Conservation (phyloP, 2,888 invertebrate species). For the Xestia ashworthii region DNA sequence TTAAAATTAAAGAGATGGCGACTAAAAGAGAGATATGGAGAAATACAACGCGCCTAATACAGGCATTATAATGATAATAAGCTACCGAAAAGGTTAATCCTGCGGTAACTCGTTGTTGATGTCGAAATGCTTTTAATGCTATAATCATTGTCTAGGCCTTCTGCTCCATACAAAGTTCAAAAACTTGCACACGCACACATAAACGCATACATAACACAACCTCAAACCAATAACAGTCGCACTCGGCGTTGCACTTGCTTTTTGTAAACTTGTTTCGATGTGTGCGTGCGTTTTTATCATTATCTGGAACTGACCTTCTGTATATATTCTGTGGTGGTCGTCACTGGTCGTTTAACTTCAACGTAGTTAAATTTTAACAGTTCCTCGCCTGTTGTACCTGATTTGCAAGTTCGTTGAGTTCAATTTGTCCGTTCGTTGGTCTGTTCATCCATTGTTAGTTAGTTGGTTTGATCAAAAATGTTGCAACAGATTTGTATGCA, state of each 20-base stretch:
- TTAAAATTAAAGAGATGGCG: not conserved
- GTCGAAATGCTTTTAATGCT: not conserved
- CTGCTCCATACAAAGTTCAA: too few species aligned
- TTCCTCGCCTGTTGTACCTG: constrained; percentile 36
- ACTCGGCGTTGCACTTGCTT: too few species aligned
- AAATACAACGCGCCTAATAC: not conserved
- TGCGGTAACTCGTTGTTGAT: not conserved
- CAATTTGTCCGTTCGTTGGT: constrained; percentile 43
- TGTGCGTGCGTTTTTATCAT: not conserved
- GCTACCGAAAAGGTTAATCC: not conserved
- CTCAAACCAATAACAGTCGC: not conserved
- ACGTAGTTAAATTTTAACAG: constrained; percentile 53
- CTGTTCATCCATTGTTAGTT: constrained; percentile 16
- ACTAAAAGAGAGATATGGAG: not conserved
- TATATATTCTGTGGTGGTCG: not conserved
- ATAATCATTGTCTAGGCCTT: not conserved
- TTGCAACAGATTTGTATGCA: not conserved
- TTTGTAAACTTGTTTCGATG: not conserved
- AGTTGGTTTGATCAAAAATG: constrained; percentile 8
- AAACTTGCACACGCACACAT: not conserved
- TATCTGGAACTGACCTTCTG: not conserved
- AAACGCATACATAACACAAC: not conserved
- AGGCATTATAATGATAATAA: not conserved
- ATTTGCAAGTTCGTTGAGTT: constrained; percentile 47
- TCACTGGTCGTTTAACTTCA: constrained; percentile 47